These are phyloP conservation scores for Gryllus longicercus DNA, from an alignment of 2,888 invertebrate genomes.

Conservation along the genomic window DNA sequence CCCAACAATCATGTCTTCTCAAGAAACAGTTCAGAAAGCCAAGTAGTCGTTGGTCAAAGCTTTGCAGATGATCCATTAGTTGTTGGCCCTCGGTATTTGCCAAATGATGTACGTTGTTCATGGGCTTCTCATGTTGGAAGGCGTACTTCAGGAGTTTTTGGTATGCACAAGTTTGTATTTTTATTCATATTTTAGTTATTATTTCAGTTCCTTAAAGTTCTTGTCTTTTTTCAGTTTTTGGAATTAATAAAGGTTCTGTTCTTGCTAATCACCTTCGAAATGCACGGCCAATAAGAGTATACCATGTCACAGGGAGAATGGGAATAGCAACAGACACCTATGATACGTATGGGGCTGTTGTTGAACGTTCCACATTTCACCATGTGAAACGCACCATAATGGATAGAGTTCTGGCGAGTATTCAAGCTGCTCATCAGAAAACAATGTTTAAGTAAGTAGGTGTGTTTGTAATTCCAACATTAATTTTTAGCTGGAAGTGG, in stretches of 20 bases:
- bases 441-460: constrained; percentile 76
- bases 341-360: constrained; percentile 66
- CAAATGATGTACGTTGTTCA: constrained; percentile 61
- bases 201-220: constrained; percentile 51
- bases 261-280: constrained; percentile 56
- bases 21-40: constrained; percentile 56
- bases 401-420: constrained; percentile 69
- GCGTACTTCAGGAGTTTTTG: constrained; percentile 69
- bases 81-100: constrained; percentile 71
- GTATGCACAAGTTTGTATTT: constrained; percentile 68
- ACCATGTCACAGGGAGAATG: constrained; percentile 69
- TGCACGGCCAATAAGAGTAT: constrained; percentile 65
- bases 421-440: constrained; percentile 82
- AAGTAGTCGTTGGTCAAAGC: constrained; percentile 60
- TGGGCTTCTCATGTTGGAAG: constrained; percentile 60
- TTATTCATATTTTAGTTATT: constrained; percentile 62
- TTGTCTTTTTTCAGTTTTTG: constrained; percentile 59
- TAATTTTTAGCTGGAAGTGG: too few relatives aligned
- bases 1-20: constrained; percentile 59
- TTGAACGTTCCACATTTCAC: constrained; percentile 64
- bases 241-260: constrained; percentile 64
- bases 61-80: constrained; percentile 72
- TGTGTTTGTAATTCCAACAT: too few relatives aligned
- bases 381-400: constrained; percentile 68
- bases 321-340: constrained; percentile 73